Percentiles rank a stretch among this genome's conserved stretches.
Conservation (phyloP, 1,140 invertebrate genomes). For the Lepidotrigona ventralis region DNA sequence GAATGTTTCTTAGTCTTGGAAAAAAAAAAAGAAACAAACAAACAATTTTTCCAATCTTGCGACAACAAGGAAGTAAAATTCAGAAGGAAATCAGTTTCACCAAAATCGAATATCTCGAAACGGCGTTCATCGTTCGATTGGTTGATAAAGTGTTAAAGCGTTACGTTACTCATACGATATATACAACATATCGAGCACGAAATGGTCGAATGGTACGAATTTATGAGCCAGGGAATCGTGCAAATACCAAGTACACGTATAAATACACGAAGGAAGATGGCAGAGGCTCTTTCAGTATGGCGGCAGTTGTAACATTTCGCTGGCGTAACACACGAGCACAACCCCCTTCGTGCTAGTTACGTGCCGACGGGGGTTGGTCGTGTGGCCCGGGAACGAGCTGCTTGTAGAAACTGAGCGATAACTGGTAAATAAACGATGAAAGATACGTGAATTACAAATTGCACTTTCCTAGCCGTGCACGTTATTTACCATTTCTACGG, state of each 20-base stretch:
- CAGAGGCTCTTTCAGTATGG: not conserved
- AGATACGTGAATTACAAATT: constrained; percentile 64
- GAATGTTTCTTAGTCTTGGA: too few species aligned
- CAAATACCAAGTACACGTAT: not conserved
- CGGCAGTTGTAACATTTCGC: not conserved
- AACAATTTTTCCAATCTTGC: too few species aligned
- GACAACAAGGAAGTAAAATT: not conserved
- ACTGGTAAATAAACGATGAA: constrained; percentile 61
- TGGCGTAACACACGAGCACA: not conserved
- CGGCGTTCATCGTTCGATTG: not conserved
- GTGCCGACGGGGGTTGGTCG: constrained; percentile 34
- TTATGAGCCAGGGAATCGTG: not conserved
- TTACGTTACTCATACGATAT: not conserved
- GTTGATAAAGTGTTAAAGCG: not conserved
- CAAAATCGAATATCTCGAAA: too few species aligned
- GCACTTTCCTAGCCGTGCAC: constrained; percentile 42
- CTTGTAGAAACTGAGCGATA: constrained; percentile 61
- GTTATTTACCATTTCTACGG: constrained; percentile 43
- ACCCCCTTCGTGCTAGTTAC: constrained; percentile 53
- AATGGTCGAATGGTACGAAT: not conserved
- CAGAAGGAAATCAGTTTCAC: not conserved
- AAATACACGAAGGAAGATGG: not conserved
- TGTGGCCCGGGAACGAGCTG: constrained; percentile 21
- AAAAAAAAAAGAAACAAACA: too few species aligned
- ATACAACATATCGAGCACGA: not conserved